Evolutionary conservation across 2,888 invertebrate species (phyloP), one percentile per base, ranked within the genome.

Genomic region (Leuctra nigra): DNA sequence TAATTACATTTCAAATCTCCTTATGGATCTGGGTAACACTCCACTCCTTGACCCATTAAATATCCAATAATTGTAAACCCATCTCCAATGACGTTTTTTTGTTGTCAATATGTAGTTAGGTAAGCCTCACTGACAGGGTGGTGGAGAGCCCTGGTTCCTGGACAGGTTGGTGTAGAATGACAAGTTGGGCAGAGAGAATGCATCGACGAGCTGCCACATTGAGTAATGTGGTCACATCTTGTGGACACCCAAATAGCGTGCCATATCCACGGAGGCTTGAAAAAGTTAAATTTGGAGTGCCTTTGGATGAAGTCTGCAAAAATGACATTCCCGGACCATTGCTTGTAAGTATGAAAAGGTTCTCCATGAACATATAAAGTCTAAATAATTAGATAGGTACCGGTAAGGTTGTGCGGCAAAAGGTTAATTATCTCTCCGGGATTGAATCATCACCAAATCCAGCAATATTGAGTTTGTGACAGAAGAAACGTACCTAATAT

Each of bases 281-380:
- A 75, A 92, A 92, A 81, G 92, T 96, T 53, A 95, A 94, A 75
- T 96, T 96, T 75, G 95, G 95, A 63, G 91, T 86, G 61, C 85
- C 91, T 48, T 77, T 96, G 62, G 88, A 89, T 66, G 91, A 92
- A 80, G 93, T 95, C 62, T 93, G 94, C 75, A 93, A 94, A 74
- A 92, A 91, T 73, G 91, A 92, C 76, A 90, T 95, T 74, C 95
- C 96, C 63, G 92, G 91, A 64, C 93, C 93, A 62, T 77, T 94
- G 68, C 79, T 94, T 72, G 92, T 88, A 76, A 82, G 83, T 80
- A 69, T 47, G 9, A 18, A 20, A n/a, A n/a, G n/a, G n/a, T n/a
- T n/a, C n/a, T n/a, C n/a, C n/a, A n/a, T n/a, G n/a, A n/a, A n/a
- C n/a, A n/a, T n/a, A n/a, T n/a, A n/a, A n/a, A n/a, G n/a, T n/a